phyloP scores from a whole-genome alignment of 2,888 invertebrate genomes.

The Meganola albula region DNA sequence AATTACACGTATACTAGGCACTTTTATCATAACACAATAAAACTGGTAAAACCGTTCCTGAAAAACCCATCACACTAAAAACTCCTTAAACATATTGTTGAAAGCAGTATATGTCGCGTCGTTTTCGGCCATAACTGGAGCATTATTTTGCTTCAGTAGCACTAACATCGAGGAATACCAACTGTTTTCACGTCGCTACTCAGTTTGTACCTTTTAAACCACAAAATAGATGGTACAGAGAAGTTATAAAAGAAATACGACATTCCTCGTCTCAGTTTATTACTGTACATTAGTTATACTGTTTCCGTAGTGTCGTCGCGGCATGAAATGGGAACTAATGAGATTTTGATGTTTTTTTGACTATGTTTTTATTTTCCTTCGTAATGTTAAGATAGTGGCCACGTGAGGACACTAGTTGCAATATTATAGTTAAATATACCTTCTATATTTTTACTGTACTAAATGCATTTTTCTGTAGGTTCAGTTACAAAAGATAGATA shows the following conservation, averaged over 20 bases:
- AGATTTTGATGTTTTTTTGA: slow-evolving; percentile 79
- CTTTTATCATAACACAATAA: too few relatives aligned
- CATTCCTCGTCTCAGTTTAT: slow-evolving; percentile 73
- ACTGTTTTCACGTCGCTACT: slow-evolving; percentile 40
- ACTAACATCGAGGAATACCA: slow-evolving; percentile 29
- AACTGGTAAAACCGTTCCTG: too few relatives aligned
- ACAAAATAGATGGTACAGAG: slow-evolving; percentile 66
- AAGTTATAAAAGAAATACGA: slow-evolving; percentile 76
- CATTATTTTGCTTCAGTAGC: slow-evolving; percentile 21
- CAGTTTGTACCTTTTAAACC: slow-evolving; percentile 63
- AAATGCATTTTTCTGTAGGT: too few relatives aligned
- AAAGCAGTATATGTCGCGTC: slow-evolving; percentile 10
- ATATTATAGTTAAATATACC: too few relatives aligned
- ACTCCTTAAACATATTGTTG: slow-evolving; percentile 5
- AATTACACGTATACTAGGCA: too few relatives aligned
- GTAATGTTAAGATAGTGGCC: slow-evolving; percentile 51
- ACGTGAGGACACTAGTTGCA: slow-evolving; percentile 35
- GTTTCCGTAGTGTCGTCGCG: slow-evolving; percentile 76
- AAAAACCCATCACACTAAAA: background rate
- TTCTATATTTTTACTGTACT: too few relatives aligned
- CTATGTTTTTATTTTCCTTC: slow-evolving; percentile 73
- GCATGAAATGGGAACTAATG: slow-evolving; percentile 77
- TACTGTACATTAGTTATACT: slow-evolving; percentile 77
- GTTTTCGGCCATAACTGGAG: slow-evolving; percentile 19
- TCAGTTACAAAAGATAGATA: too few relatives aligned